These are phyloP conservation scores for Myrmecophaga tridactyla DNA, from an alignment of 2,113 vertebrate genomes.

Conservation along the genomic window DNA sequence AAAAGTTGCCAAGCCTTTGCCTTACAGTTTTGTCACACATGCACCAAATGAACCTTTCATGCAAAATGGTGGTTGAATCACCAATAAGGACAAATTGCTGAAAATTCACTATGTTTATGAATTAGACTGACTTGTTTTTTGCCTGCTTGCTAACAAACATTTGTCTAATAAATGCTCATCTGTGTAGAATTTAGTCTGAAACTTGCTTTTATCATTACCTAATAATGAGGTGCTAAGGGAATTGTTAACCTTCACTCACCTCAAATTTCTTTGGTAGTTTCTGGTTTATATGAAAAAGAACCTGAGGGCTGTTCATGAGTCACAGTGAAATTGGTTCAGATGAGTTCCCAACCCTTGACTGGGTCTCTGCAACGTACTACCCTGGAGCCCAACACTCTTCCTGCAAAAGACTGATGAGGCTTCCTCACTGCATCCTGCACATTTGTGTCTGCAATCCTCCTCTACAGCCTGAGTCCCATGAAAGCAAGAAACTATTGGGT, in stretches of 20 bases:
- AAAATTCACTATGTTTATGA: background rate
- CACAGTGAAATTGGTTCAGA: background rate
- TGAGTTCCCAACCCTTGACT: background rate
- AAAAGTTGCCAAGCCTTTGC: background rate
- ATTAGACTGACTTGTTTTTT: background rate
- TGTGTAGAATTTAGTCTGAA: background rate
- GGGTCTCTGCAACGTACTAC: background rate
- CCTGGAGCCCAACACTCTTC: background rate
- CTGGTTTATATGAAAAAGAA: slow-evolving; percentile 20
- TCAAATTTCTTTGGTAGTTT: slow-evolving; percentile 44
- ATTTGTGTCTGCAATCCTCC: background rate
- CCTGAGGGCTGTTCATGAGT: background rate
- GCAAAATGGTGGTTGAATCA: background rate
- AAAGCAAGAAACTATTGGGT: background rate
- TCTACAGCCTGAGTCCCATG: background rate
- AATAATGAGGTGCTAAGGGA: slow-evolving; percentile 27
- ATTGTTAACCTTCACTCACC: slow-evolving; percentile 59
- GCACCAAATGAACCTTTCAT: background rate
- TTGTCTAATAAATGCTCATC: slow-evolving; percentile 33
- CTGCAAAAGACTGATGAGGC: background rate
- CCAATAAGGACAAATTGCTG: slow-evolving; percentile 1
- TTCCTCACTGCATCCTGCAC: background rate
- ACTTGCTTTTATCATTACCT: slow-evolving; percentile 59
- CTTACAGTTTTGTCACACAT: background rate
- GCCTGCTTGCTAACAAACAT: background rate